Base-by-base conservation (phyloP, 2,888 invertebrate species). In the Nomada hirtipes region DNA sequence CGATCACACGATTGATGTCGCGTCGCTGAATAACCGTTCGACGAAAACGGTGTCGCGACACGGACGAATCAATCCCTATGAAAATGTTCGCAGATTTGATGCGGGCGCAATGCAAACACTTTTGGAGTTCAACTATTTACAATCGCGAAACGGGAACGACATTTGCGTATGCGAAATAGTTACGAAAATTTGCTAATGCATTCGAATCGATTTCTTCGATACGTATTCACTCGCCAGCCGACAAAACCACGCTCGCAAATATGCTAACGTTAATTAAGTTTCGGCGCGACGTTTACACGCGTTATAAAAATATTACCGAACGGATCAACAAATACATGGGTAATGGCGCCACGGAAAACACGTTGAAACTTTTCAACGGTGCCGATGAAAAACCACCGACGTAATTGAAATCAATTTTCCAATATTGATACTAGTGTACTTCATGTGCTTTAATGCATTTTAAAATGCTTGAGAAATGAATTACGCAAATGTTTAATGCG, bases 231-330 rank as follows among this genome's bases (percentile, higher is more conserved):
- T 73, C 57, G 72, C 44, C 23, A 42, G 20, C 29, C 47, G 64
- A 47, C 57, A 36, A 69, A 69, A 64, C 36, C 55, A 18, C 1
- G 47, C 65, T 2, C 36, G 65, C 52, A 69, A 79, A 69, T 59
- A 73, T 36, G 53, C 59, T 55, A 60, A 74, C 76, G 73, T 85
- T 81, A 86, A 84, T 81, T 61, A 71, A 67, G 61, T 61, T 79
- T 60, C 59, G 26, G 52, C 15, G 20, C 29, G 52, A 2, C 0
- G 52, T 23, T 11, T 74, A 47, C 65, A 42, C 9, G 57, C 63
- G 63, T 76, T 79, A 69, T 70, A 79, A 79, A 79, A 79, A 79
- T 70, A 59, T 53, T 79, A 20, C 60, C 67, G n/a, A 53, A 47
- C 26, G 69, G 50, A n/a, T 52, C 76, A 64, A 76, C 69, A 76